Percentiles rank a stretch among this genome's conserved stretches.
phyloP scores from a whole-genome alignment of 2,888 invertebrate species.

The Epiblema foenella region DNA sequence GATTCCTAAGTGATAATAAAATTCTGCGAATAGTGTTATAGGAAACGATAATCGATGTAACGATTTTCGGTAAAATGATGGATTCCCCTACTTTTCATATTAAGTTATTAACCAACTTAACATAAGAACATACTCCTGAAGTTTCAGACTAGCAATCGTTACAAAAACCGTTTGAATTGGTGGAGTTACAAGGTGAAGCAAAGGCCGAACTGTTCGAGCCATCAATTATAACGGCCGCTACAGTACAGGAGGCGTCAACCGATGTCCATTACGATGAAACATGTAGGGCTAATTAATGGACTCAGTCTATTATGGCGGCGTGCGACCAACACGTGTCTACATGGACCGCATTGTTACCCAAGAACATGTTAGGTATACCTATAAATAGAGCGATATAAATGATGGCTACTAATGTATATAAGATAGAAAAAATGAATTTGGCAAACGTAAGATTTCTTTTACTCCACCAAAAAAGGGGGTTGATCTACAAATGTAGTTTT shows the following conservation, averaged over 20 bases:
- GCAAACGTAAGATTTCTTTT: background rate
- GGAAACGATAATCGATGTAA: no score
- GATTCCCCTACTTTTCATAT: no score
- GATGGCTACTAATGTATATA: slow-evolving; percentile 13
- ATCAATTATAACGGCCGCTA: slow-evolving; percentile 51
- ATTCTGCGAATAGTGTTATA: no score
- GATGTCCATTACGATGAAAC: slow-evolving; percentile 78
- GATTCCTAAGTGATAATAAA: no score
- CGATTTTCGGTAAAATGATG: no score
- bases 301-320: slow-evolving; percentile 67
- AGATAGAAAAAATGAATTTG: background rate
- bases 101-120: slow-evolving; percentile 9
- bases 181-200: slow-evolving; percentile 57
- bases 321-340: slow-evolving; percentile 61
- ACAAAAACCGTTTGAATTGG: slow-evolving; percentile 36
- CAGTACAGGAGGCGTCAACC: slow-evolving; percentile 60
- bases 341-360: slow-evolving; percentile 47
- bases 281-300: slow-evolving; percentile 79
- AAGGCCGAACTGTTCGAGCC: slow-evolving; percentile 54
- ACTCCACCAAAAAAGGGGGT: background rate
- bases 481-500: no score
- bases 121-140: background rate
- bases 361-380: slow-evolving; percentile 19
- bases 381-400: slow-evolving; percentile 15
- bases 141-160: slow-evolving; percentile 13